These are phyloP conservation scores for Acanthopleura granulata DNA, from an alignment of 2,888 invertebrate genomes.

Conservation along the genomic window DNA sequence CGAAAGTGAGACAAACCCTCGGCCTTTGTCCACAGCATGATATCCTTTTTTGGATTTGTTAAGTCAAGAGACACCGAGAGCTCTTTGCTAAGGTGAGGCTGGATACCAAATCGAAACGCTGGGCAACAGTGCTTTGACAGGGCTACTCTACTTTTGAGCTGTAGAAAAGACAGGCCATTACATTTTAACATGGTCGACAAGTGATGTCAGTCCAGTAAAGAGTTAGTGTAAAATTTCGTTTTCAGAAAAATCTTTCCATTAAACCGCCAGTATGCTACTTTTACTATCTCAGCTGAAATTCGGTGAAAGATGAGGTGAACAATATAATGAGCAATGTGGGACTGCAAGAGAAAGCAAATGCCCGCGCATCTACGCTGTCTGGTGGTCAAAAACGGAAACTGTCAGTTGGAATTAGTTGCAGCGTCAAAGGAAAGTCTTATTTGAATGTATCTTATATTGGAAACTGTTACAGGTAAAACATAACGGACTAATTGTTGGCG, in stretches of 20 bases:
- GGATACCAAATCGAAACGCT: too few species aligned
- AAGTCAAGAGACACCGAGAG: constrained; percentile 84
- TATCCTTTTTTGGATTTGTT: constrained; percentile 85
- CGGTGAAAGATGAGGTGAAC: constrained; percentile 45
- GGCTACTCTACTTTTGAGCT: too few species aligned
- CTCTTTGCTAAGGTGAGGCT: constrained; percentile 80
- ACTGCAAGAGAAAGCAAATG: constrained; percentile 49
- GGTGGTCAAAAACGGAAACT: constrained; percentile 67
- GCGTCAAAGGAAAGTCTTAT: constrained; percentile 58
- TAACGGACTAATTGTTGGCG: too few species aligned
- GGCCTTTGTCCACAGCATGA: constrained; percentile 93
- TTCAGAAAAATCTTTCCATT: too few species aligned
- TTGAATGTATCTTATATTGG: too few species aligned
- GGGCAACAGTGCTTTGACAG: too few species aligned
- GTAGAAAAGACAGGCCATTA: too few species aligned
- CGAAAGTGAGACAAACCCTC: constrained; percentile 79
- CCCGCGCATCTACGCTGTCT: constrained; percentile 51
- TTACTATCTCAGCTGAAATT: constrained; percentile 43
- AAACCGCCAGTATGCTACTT: constrained; percentile 1
- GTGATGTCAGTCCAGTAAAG: constrained; percentile 1
- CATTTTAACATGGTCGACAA: too few species aligned
- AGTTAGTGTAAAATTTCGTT: not conserved
- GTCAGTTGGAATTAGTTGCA: constrained; percentile 67
- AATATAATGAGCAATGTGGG: constrained; percentile 60
- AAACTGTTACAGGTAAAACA: too few species aligned